A percentile compares a stretch with the other conserved stretches of the same genome.
Conservation (phyloP, 2,797 vertebrate species). For the Basileuterus tristriatus region DNA sequence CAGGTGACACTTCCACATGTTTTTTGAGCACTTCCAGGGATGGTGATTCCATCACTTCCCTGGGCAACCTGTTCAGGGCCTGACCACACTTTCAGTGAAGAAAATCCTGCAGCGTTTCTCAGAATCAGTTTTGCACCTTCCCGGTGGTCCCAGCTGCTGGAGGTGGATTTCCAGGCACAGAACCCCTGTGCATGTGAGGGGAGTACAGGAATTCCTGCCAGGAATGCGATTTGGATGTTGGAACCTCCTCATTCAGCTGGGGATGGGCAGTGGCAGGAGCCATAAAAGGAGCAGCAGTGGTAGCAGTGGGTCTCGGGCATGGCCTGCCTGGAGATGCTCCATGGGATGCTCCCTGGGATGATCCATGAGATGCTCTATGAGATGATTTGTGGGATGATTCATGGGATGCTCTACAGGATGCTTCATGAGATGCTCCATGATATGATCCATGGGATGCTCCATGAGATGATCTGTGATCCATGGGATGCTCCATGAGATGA, state of each 20-base stretch:
- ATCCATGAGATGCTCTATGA: fast-evolving
- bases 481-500: too few species aligned
- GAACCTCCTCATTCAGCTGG: background rate
- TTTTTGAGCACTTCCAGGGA: background rate
- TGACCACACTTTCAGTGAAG: background rate
- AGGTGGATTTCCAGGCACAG: background rate
- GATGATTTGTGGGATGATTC: background rate
- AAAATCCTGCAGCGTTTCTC: background rate
- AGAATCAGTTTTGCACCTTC: background rate
- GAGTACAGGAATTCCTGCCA: background rate
- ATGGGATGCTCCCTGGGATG: too few species aligned
- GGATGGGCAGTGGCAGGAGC: background rate
- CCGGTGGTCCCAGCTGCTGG: background rate
- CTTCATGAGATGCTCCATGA: background rate
- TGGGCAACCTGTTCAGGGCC: background rate
- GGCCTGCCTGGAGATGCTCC: background rate
- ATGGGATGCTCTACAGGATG: fast-evolving
- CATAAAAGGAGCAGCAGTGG: background rate
- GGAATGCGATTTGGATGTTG: background rate
- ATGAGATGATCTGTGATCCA: background rate
- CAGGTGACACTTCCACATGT: background rate
- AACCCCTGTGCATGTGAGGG: background rate
- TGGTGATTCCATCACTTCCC: background rate
- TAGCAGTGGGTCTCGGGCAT: fast-evolving
- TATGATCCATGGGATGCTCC: background rate